These are phyloP conservation scores for Spinibarbus caldwelli DNA, from an alignment of 2,797 vertebrate species.

Conservation along the genomic window DNA sequence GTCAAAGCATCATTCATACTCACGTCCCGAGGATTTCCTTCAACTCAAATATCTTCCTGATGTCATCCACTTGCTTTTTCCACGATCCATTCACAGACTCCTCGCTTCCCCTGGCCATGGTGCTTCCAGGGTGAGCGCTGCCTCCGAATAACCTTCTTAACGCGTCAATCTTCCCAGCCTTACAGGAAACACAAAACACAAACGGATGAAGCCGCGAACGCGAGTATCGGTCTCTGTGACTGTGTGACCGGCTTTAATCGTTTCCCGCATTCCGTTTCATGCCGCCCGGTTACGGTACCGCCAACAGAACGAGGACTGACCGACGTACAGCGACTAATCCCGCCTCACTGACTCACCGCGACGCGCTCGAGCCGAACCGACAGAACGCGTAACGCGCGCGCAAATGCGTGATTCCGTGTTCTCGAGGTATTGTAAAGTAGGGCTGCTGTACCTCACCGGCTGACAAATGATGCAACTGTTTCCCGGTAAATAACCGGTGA, in stretches of 20 bases:
- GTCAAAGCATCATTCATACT: constrained; percentile 52
- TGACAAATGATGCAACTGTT: constrained; percentile 3
- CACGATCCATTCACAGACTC: constrained; percentile 85
- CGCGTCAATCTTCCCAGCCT: constrained; percentile 33
- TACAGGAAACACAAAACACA: not conserved
- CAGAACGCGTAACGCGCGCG: not conserved
- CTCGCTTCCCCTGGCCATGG: constrained; percentile 93
- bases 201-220: not conserved
- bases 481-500: not conserved
- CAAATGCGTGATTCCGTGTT: not conserved
- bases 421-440: not conserved
- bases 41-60: constrained; percentile 88
- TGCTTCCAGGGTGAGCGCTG: constrained; percentile 58
- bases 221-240: not conserved
- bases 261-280: constrained; percentile 11
- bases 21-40: constrained; percentile 88
- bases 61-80: constrained; percentile 88
- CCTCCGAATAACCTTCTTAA: constrained; percentile 39
- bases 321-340: constrained; percentile 32
- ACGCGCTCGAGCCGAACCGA: constrained; percentile 4
- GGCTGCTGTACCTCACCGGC: not conserved
- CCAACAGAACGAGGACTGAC: not conserved
- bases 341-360: constrained; percentile 47
- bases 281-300: constrained; percentile 4
- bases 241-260: constrained; percentile 3